A percentile compares a stretch with the other conserved stretches of the same genome.
phyloP scores from a whole-genome alignment of 2,888 invertebrate genomes.

The Anagyrus pseudococci region DNA sequence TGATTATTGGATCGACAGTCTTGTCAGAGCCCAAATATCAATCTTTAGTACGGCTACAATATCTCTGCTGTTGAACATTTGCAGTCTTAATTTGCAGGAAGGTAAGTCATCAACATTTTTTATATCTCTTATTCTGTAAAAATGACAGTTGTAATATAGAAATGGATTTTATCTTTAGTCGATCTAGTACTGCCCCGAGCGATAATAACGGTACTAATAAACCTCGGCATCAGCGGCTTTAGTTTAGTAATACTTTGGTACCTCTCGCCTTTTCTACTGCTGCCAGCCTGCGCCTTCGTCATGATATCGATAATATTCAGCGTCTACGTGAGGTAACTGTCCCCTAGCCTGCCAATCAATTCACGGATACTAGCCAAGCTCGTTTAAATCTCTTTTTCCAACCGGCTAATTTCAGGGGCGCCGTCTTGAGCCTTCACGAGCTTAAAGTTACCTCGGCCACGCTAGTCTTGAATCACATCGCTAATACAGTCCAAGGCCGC shows the following conservation, averaged over 20 bases:
- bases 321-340: slow-evolving; percentile 54
- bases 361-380: not conserved
- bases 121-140: not conserved
- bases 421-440: slow-evolving; percentile 44
- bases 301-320: slow-evolving; percentile 55
- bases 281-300: slow-evolving; percentile 61
- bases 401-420: slow-evolving; percentile 40
- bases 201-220: slow-evolving; percentile 66
- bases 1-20: slow-evolving; percentile 60
- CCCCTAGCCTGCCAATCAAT: too few species aligned
- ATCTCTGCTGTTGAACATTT: slow-evolving; percentile 65
- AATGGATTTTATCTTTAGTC: slow-evolving; percentile 55
- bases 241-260: slow-evolving; percentile 62
- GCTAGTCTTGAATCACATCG: slow-evolving; percentile 46
- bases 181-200: slow-evolving; percentile 66
- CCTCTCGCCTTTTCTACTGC: slow-evolving; percentile 63
- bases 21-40: slow-evolving; percentile 62
- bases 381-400: not conserved
- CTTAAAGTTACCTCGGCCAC: slow-evolving; percentile 44
- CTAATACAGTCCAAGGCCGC: slow-evolving; percentile 46
- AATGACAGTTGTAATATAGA: not conserved
- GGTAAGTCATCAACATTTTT: slow-evolving; percentile 50
- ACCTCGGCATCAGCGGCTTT: slow-evolving; percentile 63
- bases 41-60: slow-evolving; percentile 64
- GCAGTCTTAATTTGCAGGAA: slow-evolving; percentile 66